Conservation (phyloP, 2,888 invertebrate genomes). For the Platynereis dumerilii region DNA sequence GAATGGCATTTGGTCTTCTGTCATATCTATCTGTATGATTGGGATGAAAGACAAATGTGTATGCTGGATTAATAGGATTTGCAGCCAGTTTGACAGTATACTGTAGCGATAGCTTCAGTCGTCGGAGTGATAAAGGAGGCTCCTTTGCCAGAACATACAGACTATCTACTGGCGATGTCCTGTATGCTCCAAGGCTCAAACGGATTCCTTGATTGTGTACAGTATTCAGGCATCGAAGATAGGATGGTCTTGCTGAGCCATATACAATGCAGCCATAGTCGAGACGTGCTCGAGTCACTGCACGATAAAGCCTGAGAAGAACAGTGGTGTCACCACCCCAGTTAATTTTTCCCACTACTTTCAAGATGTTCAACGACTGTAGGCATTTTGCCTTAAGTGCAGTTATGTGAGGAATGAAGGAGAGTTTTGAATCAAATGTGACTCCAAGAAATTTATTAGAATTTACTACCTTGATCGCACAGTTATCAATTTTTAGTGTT, state of each 20-base stretch:
- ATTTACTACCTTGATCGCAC: slow-evolving; percentile 22
- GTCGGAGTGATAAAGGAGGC: neutral
- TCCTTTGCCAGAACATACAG: slow-evolving; percentile 21
- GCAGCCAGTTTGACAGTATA: no score
- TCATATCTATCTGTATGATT: neutral
- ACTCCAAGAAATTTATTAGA: slow-evolving; percentile 31
- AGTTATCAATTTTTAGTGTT: slow-evolving; percentile 11
- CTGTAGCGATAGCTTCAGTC: neutral
- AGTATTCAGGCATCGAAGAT: slow-evolving; percentile 29
- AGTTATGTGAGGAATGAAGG: slow-evolving; percentile 31
- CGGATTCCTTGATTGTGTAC: slow-evolving; percentile 34
- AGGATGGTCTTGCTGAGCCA: slow-evolving; percentile 31
- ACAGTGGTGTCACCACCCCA: slow-evolving; percentile 28
- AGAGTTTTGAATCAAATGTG: slow-evolving; percentile 33
- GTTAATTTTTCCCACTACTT: slow-evolving; percentile 23
- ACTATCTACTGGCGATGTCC: slow-evolving; percentile 30
- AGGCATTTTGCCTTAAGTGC: slow-evolving; percentile 26
- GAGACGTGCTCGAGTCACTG: slow-evolving; percentile 29
- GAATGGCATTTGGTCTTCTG: neutral
- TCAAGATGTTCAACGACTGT: slow-evolving; percentile 32
- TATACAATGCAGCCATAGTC: slow-evolving; percentile 34
- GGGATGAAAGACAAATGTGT: no score
- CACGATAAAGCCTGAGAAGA: slow-evolving; percentile 23
- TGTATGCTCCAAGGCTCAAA: slow-evolving; percentile 28
- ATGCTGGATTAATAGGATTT: no score